A percentile compares a stretch with the other conserved stretches of the same genome.
phyloP scores from a whole-genome alignment of 2,113 vertebrate species.

The Pyrgilauda ruficollis region DNA sequence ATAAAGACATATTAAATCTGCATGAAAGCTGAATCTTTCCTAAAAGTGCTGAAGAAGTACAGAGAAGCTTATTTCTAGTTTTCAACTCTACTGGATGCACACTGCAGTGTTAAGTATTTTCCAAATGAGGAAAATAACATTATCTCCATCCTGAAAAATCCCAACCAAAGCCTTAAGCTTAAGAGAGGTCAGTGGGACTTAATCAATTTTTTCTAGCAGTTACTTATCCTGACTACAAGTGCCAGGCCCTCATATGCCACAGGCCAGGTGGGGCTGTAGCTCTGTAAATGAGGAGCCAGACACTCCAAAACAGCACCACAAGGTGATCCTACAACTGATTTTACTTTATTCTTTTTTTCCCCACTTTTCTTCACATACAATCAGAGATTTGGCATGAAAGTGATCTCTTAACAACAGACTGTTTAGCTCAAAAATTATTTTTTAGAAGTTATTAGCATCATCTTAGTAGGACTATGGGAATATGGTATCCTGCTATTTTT shows the following conservation, averaged over 20 bases:
- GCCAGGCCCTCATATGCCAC: rapidly evolving
- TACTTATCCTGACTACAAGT: background rate
- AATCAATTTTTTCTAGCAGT: background rate
- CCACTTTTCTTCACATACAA: background rate
- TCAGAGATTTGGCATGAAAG: background rate
- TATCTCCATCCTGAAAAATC: background rate
- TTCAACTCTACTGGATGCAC: background rate
- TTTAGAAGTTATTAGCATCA: background rate
- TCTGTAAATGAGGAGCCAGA: background rate
- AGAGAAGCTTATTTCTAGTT: background rate
- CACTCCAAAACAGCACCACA: background rate
- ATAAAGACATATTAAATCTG: background rate
- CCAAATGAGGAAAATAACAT: background rate
- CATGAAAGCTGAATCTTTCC: background rate
- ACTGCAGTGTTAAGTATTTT: background rate
- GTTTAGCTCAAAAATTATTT: background rate
- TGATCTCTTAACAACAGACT: background rate
- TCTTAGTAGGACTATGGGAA: background rate
- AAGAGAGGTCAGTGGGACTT: background rate
- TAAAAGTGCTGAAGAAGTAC: background rate
- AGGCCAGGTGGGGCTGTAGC: background rate
- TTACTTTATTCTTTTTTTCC: background rate
- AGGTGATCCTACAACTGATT: background rate
- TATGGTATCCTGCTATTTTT: background rate
- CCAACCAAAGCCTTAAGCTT: background rate